Evolutionary conservation across 2,888 invertebrate species (phyloP), one percentile per base, ranked within the genome.

Genomic region (Gasteruption jaculator): DNA sequence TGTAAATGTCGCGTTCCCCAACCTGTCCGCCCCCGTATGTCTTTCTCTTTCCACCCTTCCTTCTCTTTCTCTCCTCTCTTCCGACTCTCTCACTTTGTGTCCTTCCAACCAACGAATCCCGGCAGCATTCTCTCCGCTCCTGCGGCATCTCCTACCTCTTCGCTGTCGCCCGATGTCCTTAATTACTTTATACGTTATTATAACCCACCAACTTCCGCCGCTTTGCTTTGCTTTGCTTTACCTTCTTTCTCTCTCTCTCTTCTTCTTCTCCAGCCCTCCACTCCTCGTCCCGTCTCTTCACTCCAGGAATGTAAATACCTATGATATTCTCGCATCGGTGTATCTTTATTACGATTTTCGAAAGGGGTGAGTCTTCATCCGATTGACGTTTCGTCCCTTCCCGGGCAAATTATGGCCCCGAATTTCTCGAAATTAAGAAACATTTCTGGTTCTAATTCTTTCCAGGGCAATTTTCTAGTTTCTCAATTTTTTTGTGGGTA

Each of bases 141-240:
- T 26, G 31, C 31, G 7, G 11, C 33, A 25, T 32, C 40, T 41
- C 43, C 50, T 46, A 37, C 42, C 44, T 45, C 49, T 54, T 49
- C 49, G 50, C 64, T 65, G 67, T 64, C 68, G 61, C 69, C 70
- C 67, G 67, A 68, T 69, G 69, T 68, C 70, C 70, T 70, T 70
- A 68, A 70, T 69, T 70, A 68, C 70, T 68, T 69, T 68, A 66
- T 68, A 68, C 68, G 67, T 68, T 68, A 67, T 69, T 67, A 67
- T 67, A 58, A 66, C 62, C 57, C 57, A 59, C 57, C 61, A 64
- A 63, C 62, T 64, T 63, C 61, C 57, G 57, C 53, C 55, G 53
- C 55, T 52, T 57, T 54, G 57, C 50, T 50, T 49, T 33, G 34
- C 33, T 14, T 35, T 16, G 24, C 21, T 40, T 41, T 39, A 29